Base-by-base conservation (phyloP, 2,113 vertebrate genomes). In the Hassar affinis region DNA sequence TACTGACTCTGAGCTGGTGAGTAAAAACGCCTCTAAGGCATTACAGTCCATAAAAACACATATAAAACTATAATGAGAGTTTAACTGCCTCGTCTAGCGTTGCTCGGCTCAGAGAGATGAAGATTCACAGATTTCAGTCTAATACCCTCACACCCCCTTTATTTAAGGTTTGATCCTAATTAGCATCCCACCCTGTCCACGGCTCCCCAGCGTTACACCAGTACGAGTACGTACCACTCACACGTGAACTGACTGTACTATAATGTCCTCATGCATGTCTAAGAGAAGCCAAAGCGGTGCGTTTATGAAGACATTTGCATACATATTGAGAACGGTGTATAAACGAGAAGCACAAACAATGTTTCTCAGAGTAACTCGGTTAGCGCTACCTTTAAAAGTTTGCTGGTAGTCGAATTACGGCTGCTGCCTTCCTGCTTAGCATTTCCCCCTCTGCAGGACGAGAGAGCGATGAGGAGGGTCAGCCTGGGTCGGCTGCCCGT, bases 301-400 rank as follows among this genome's bases (percentile, higher is more conserved):
- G 54, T 79, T 79, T 79, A 79, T 47, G 33, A 79, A 79, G 7
- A 49, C 38, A 79, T 64, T 79, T 79, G 54, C 78, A 79, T 79
- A 61, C n/a, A 79, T 79, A 79, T 62, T 79, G 49, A 49, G 78
- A 49, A 79, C 42, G 33, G 12, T 42, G 14, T 45, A 33, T 7
- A 64, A 62, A 47, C 42, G 54, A 78, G 38, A 30, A 25, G 25
- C 10, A 30, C 3, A 79, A 64, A 49, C 42, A 30, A 33, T 25
- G 30, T 35, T 77, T 12, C 54, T 47, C 20, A 25, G 74, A 18
- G 18, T 30, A 76, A 76, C 30, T 76, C 10, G 2, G 14, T 79
- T 79, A 79, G 56, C 11, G 42, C 15, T 33, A 62, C n/a, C 57
- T 49, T 79, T 33, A 62, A 27, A 79, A 79, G 15, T 62, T 64